A percentile compares a stretch with the other conserved stretches of the same genome.
phyloP scores from a whole-genome alignment of 1,140 invertebrate species.

The Drosophila mauritiana region DNA sequence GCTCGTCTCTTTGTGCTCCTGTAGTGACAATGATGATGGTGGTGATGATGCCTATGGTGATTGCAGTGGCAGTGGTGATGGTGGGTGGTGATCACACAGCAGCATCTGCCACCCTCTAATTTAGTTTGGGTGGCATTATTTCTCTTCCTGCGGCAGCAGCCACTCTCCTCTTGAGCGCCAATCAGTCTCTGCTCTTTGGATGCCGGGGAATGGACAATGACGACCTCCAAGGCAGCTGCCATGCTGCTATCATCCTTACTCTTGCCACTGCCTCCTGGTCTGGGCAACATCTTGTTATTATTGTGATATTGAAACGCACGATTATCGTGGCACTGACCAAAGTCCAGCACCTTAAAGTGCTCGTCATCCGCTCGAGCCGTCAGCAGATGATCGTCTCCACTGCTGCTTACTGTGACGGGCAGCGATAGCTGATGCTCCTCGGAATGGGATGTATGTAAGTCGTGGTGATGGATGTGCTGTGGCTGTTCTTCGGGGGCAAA shows the following conservation, averaged over 20 bases:
- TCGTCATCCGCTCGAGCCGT: constrained; percentile 77
- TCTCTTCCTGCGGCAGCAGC: constrained; percentile 65
- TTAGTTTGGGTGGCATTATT: constrained; percentile 80
- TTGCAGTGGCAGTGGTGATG: constrained; percentile 62
- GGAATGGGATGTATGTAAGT: constrained; percentile 67
- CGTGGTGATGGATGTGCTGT: constrained; percentile 48
- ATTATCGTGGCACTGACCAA: constrained; percentile 79
- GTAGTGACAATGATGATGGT: constrained; percentile 50
- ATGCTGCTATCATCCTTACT: constrained; percentile 49
- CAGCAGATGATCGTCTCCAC: constrained; percentile 76
- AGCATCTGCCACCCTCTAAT: constrained; percentile 50
- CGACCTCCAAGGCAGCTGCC: constrained; percentile 56
- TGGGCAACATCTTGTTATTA: constrained; percentile 69
- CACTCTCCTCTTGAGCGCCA: constrained; percentile 26
- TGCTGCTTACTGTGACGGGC: constrained; percentile 71
- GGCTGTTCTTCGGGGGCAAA: constrained; percentile 85
- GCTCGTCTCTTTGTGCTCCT: constrained; percentile 31
- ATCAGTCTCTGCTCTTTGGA: constrained; percentile 27
- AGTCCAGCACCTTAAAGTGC: constrained; percentile 67
- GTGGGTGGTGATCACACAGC: constrained; percentile 69
- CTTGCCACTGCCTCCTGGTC: constrained; percentile 69
- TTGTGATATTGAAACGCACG: constrained; percentile 80
- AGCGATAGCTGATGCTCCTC: constrained; percentile 76
- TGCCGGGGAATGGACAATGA: constrained; percentile 64
- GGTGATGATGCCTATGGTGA: constrained; percentile 47